A percentile compares a stretch with the other conserved stretches of the same genome.
phyloP scores from a whole-genome alignment of 2,113 vertebrate genomes.

The Serinus canaria region DNA sequence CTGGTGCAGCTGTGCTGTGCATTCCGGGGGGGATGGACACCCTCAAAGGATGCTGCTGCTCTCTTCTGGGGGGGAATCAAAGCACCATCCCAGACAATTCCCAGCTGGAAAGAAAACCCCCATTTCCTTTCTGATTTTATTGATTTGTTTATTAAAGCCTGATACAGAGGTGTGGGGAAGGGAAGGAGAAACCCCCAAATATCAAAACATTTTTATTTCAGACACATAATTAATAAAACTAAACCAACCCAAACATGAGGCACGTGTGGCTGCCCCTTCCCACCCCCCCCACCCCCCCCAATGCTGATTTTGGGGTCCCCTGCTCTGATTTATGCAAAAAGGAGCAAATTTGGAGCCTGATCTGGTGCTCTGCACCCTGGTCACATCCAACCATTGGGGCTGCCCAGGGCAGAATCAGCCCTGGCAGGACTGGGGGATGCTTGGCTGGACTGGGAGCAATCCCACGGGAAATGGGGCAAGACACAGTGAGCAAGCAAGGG shows the following conservation, averaged over 20 bases:
- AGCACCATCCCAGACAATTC: not conserved
- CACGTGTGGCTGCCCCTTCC: not conserved
- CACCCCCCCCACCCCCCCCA: not conserved
- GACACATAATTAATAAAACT: not conserved
- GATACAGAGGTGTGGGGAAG: not conserved
- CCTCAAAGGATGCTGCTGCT: not conserved
- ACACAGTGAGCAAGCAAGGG: not conserved
- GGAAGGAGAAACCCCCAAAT: not conserved
- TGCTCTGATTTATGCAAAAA: not conserved
- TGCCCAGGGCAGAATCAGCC: not conserved
- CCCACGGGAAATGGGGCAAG: not conserved
- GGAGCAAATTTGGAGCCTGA: not conserved
- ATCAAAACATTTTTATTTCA: not conserved
- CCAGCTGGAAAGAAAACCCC: not conserved
- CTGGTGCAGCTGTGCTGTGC: rapidly evolving
- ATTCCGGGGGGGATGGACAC: rapidly evolving
- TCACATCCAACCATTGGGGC: not conserved
- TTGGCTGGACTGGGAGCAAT: not conserved
- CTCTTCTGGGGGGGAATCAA: not conserved
- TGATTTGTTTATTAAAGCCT: slow-evolving; percentile 54
- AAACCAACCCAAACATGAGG: not conserved
- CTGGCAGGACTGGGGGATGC: not conserved
- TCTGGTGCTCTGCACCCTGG: not conserved
- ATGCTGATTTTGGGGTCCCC: not conserved
- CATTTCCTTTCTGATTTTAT: not conserved